Evolutionary conservation across 2,888 invertebrate genomes (phyloP), one percentile per base, ranked within the genome.

Genomic region (Cataglyphis livida): DNA sequence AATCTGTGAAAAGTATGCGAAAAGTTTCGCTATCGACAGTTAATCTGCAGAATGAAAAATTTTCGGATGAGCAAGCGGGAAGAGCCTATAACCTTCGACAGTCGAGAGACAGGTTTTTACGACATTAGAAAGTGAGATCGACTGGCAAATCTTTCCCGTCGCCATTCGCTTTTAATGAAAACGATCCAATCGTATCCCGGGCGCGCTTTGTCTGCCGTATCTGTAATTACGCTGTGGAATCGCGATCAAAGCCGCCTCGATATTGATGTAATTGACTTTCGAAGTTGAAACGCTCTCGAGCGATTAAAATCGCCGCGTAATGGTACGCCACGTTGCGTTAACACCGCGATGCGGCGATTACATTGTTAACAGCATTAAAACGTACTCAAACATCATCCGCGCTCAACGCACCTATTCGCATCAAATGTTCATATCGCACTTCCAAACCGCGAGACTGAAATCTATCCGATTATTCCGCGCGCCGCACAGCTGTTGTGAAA

Each of bases 271-370:
- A 86, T 86, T 79, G 79, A 57, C 78, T 85, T 87, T 75, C 66
- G 32, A 86, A 87, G 66, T 82, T 86, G 73, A 74, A 86, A 84
- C 84, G 86, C n/a, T 54, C 10, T 48, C 86, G 44, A 82, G 70
- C 82, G 82, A 84, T 84, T 79, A 79, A 82, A 87, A 87, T 75
- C 79, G 82, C 51, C 65, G 35, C 65, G 74, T 68, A 73, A 61
- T 79, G 44, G 51, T 65, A 73, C 81, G 83, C 81, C 79, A 70
- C 75, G 81, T 71, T 76, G 25, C 41, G 54, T 87, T 87, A 84
- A 86, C 79, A 54, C 71, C 78, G 71, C 78, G 68, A 83, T 65
- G 83, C 82, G 64, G 28, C 70, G 84, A 75, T 79, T 82, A 86
- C 74, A 62, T 57, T 57, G 78, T 85, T 84, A 82, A 86, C 57